A percentile compares a stretch with the other conserved stretches of the same genome.
phyloP scores from a whole-genome alignment of 2,113 vertebrate genomes.

The Zootoca vivipara region DNA sequence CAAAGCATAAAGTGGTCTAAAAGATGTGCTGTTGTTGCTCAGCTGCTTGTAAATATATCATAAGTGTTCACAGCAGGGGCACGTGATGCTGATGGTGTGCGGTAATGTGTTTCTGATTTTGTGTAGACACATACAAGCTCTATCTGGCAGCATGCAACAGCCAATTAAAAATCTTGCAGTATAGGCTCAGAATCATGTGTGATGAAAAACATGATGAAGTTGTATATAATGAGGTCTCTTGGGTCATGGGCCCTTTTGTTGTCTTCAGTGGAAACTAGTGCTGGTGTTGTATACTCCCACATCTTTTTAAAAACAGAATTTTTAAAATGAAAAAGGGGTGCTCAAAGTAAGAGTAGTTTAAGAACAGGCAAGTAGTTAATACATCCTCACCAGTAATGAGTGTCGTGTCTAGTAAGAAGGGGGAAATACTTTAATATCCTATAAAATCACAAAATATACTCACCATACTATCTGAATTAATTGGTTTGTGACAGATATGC shows the following conservation, averaged over 20 bases:
- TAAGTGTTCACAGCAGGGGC: too few relatives aligned
- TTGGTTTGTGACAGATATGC: neutral
- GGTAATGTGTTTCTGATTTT: too few relatives aligned
- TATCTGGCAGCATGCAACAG: neutral
- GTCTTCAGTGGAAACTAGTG: neutral
- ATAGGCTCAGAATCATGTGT: neutral
- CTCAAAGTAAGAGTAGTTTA: neutral
- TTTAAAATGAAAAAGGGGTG: neutral
- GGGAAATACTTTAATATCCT: too few relatives aligned
- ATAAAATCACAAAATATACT: neutral
- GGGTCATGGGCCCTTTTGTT: neutral
- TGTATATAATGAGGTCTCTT: slow-evolving; percentile 18
- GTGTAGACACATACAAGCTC: too few relatives aligned
- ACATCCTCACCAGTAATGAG: neutral
- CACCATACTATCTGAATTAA: neutral
- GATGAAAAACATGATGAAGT: neutral
- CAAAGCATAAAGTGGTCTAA: neutral
- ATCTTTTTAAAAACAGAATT: too few relatives aligned
- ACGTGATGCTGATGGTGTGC: too few relatives aligned
- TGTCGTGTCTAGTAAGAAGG: neutral
- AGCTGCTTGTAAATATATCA: neutral
- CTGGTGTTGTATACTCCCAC: neutral
- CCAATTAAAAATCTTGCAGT: slow-evolving; percentile 6
- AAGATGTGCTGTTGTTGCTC: neutral
- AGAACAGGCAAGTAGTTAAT: neutral